Evolutionary conservation across 2,113 vertebrate genomes (phyloP).

Genomic region (Oenanthe melanoleuca): DNA sequence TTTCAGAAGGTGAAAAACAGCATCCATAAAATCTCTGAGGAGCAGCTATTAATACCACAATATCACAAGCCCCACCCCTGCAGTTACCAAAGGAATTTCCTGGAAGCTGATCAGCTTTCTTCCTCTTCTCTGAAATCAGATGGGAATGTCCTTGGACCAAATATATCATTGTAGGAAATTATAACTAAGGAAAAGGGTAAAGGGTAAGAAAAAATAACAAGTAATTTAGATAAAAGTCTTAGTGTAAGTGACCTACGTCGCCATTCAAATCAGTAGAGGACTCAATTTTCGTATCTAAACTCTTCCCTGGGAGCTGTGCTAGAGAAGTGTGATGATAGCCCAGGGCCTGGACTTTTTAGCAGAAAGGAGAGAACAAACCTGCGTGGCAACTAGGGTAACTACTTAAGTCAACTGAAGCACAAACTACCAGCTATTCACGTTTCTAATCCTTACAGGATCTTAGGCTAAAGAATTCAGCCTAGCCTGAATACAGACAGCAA

Average conservation of each 20-base stretch:
- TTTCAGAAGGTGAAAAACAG: not conserved
- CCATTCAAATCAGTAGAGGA: not conserved
- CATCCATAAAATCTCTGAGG: not conserved
- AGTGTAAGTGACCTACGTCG: not conserved
- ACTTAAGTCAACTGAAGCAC: not conserved
- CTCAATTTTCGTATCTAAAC: not conserved
- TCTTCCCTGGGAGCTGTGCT: not conserved
- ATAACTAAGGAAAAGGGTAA: not conserved
- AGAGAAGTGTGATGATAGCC: not conserved
- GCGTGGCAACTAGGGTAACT: not conserved
- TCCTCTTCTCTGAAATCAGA: conserved; percentile 1
- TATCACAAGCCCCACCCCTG: not conserved
- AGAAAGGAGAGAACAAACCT: not conserved
- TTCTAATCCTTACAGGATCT: not conserved
- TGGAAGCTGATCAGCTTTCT: conserved; percentile 31
- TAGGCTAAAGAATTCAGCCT: not conserved
- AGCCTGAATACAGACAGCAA: not conserved
- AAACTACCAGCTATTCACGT: not conserved
- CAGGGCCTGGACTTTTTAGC: not conserved
- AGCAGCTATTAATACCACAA: not conserved
- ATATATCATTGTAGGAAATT: not conserved
- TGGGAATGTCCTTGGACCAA: not conserved
- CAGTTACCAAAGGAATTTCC: conserved; percentile 29
- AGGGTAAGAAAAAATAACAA: not conserved
- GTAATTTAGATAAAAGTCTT: not conserved